phyloP scores from a whole-genome alignment of 2,888 invertebrate genomes.

The Acholoe squamosa region DNA sequence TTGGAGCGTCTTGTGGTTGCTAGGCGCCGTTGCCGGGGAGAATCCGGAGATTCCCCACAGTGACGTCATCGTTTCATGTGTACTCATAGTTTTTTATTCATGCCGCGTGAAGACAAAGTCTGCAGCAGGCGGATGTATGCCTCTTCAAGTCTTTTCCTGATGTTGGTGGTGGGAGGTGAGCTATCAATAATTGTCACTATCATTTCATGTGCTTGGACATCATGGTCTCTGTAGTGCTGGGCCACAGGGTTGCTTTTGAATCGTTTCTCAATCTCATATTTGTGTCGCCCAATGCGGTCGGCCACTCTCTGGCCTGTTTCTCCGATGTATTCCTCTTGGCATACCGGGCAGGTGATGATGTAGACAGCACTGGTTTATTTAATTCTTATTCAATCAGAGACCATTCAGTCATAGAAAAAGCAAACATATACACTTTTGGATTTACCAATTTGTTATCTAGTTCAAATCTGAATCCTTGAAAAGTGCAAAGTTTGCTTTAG shows the following conservation, averaged over 20 bases:
- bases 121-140: not conserved
- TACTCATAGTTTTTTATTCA: not conserved
- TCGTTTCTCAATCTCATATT: not conserved
- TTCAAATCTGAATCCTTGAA: too few relatives aligned
- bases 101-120: not conserved
- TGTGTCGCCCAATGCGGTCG: not conserved
- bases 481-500: too few relatives aligned
- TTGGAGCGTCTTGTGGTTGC: too few relatives aligned
- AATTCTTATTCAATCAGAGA: too few relatives aligned
- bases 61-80: not conserved
- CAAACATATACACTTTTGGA: too few relatives aligned
- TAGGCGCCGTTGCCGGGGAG: too few relatives aligned
- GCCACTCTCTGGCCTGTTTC: not conserved
- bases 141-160: not conserved
- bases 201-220: not conserved
- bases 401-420: too few relatives aligned
- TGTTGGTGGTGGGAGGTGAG: not conserved
- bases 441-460: too few relatives aligned
- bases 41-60: too few relatives aligned
- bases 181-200: not conserved
- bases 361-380: constrained; percentile 5
- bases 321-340: not conserved
- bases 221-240: not conserved
- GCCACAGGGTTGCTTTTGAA: not conserved
- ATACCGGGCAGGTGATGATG: not conserved